Percentiles rank a stretch among this genome's conserved stretches.
These are phyloP conservation scores for Hippocampus abdominalis DNA, from an alignment of 2,113 vertebrate genomes.

Conservation along the genomic window DNA sequence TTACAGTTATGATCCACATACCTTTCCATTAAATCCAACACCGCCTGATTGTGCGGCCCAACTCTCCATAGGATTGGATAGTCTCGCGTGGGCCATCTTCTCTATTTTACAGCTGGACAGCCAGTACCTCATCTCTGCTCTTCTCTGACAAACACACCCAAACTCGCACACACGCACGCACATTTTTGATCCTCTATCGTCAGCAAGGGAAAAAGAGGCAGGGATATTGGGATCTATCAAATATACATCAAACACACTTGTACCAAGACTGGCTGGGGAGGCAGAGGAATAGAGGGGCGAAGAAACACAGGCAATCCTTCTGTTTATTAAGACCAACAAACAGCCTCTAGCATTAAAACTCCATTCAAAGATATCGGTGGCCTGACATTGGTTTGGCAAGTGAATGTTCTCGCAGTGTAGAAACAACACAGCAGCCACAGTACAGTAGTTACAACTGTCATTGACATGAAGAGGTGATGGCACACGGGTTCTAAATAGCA, in stretches of 20 bases:
- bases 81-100: not conserved
- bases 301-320: conserved; percentile 5
- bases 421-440: not conserved
- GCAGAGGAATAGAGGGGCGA: not conserved
- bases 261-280: conserved; percentile 16
- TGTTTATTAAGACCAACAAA: conserved; percentile 1
- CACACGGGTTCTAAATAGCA: conserved; percentile 1
- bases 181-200: conserved; percentile 42
- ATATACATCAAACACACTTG: conserved; percentile 53
- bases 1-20: conserved; percentile 34
- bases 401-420: too few relatives aligned
- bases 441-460: not conserved
- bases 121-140: not conserved
- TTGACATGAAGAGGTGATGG: not conserved
- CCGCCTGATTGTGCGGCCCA: conserved; percentile 21
- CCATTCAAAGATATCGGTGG: conserved; percentile 1
- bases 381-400: not conserved
- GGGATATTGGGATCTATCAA: conserved; percentile 52
- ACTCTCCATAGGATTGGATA: conserved; percentile 1
- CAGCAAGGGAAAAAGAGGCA: conserved; percentile 31
- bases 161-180: not conserved
- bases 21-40: conserved; percentile 45
- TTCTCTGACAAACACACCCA: not conserved
- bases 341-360: conserved; percentile 1
- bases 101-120: not conserved